Evolutionary conservation across 2,797 vertebrate species (phyloP).

Genomic region (Balearica regulorum): DNA sequence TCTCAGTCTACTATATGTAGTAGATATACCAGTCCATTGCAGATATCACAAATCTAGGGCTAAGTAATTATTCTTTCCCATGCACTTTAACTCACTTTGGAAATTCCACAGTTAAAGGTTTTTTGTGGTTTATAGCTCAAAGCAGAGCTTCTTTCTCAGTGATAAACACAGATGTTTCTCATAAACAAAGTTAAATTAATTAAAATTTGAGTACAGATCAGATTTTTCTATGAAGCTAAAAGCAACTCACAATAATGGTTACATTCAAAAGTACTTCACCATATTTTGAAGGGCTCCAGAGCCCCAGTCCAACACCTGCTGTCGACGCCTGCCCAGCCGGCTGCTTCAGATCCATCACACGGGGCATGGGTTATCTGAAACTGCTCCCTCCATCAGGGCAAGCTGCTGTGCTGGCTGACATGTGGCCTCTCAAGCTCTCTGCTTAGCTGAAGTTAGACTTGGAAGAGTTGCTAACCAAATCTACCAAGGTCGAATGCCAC

Average conservation of each 20-base stretch:
- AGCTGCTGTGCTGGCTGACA: accelerated
- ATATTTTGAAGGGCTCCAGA: not conserved
- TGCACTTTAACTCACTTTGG: not conserved
- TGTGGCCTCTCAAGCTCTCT: not conserved
- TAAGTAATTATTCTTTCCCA: not conserved
- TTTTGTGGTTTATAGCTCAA: not conserved
- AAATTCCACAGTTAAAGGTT: not conserved
- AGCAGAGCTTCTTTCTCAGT: not conserved
- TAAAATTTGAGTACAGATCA: not conserved
- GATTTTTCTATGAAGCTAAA: not conserved
- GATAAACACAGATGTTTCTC: constrained; percentile 27
- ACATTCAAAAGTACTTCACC: not conserved
- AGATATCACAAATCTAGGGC: not conserved
- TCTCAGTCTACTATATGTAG: not conserved
- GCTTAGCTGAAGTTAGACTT: not conserved
- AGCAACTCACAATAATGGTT: not conserved
- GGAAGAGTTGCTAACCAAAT: not conserved
- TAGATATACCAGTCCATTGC: not conserved
- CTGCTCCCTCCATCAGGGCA: not conserved
- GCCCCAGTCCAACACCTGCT: not conserved
- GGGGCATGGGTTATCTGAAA: not conserved
- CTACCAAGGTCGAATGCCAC: not conserved
- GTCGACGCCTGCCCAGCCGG: accelerated
- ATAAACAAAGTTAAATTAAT: constrained; percentile 6
- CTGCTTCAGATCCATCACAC: accelerated